Conservation (phyloP, 2,797 vertebrate species). For the Eulemur mongoz region DNA sequence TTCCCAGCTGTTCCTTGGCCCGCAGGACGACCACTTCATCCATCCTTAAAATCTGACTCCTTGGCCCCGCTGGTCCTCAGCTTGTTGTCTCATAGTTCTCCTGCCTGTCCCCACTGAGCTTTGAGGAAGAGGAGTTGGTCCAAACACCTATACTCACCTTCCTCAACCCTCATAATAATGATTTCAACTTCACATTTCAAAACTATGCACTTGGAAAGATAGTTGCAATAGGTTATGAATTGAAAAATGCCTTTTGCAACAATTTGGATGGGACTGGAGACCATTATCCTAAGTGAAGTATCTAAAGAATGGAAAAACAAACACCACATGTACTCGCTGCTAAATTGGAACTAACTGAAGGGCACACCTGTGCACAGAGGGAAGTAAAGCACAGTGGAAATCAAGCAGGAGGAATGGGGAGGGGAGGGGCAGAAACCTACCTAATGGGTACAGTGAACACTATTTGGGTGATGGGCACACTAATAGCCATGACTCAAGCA, state of each 20-base stretch:
- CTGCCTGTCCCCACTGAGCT: not conserved
- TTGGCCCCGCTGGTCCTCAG: not conserved
- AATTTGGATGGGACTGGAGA: not conserved
- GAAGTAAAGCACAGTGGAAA: not conserved
- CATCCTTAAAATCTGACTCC: not conserved
- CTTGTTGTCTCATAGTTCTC: not conserved
- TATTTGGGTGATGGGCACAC: not conserved
- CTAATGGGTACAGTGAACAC: not conserved
- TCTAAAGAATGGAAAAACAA: not conserved
- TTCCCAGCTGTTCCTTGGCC: not conserved
- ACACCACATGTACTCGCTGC: not conserved
- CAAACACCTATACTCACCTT: not conserved
- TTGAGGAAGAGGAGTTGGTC: not conserved
- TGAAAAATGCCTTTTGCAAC: not conserved
- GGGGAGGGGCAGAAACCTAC: not conserved
- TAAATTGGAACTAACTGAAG: not conserved
- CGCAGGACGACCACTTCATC: not conserved
- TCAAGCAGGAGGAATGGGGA: not conserved
- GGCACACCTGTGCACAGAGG: not conserved
- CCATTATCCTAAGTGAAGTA: not conserved
- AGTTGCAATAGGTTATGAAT: not conserved
- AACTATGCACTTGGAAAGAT: not conserved
- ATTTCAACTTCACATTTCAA: not conserved
- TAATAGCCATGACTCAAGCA: not conserved
- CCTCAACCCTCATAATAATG: not conserved